phyloP scores from a whole-genome alignment of 2,797 vertebrate species.

The Sebastolobus altivelis region DNA sequence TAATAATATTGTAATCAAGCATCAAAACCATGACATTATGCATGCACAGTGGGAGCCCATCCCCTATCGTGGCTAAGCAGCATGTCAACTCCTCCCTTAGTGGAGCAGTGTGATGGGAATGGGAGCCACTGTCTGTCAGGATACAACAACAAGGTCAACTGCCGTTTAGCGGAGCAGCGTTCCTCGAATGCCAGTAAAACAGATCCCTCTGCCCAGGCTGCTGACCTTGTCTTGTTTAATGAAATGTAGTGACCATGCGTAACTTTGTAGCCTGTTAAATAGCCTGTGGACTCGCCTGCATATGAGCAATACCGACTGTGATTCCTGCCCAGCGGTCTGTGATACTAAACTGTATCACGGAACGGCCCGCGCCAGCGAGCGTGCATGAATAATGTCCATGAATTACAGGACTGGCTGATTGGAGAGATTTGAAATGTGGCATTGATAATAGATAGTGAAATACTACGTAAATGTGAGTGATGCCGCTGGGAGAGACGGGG shows the following conservation, averaged over 20 bases:
- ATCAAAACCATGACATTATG: conserved; percentile 55
- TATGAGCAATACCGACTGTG: conserved; percentile 30
- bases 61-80: conserved; percentile 45
- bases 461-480: conserved; percentile 39
- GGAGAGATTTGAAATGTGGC: conserved; percentile 47
- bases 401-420: conserved; percentile 36
- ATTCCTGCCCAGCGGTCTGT: conserved; percentile 43
- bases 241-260: conserved; percentile 72
- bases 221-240: conserved; percentile 80
- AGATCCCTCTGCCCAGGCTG: conserved; percentile 60
- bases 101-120: conserved; percentile 26
- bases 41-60: conserved; percentile 45
- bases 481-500: conserved; percentile 1
- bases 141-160: conserved; percentile 77
- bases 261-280: conserved; percentile 70
- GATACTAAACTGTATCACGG: conserved; percentile 18
- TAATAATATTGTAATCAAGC: conserved; percentile 62
- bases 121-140: conserved; percentile 63
- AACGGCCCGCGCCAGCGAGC: conserved; percentile 1
- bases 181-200: conserved; percentile 71
- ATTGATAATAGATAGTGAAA: conserved; percentile 45
- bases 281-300: conserved; percentile 43
- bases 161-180: conserved; percentile 54
- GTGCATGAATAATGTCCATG: conserved; percentile 26
- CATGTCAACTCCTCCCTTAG: conserved; percentile 54